Evolutionary conservation across 1,140 invertebrate genomes (phyloP).

Genomic region (Euglossa dilemma): DNA sequence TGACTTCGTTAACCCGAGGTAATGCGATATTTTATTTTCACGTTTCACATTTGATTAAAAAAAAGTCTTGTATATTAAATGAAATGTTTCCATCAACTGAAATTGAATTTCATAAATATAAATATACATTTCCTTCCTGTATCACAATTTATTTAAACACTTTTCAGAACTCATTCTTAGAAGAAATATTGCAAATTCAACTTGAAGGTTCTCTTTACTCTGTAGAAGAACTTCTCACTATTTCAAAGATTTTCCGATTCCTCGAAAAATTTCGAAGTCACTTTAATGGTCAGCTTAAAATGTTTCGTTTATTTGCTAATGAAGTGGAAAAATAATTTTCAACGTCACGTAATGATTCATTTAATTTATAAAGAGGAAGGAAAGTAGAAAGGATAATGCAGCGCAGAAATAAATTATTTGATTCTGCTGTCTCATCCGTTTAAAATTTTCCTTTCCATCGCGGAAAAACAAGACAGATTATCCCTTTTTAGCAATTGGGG

Average conservation of each 20-base stretch:
- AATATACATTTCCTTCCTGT: background rate
- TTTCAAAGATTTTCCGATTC: background rate
- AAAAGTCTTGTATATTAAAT: background rate
- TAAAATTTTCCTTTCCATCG: background rate
- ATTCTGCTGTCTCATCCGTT: background rate
- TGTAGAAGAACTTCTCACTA: background rate
- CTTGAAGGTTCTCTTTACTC: background rate
- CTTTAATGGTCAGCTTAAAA: background rate
- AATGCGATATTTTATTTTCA: background rate
- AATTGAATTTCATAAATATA: background rate
- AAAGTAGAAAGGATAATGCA: background rate
- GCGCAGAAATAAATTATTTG: background rate
- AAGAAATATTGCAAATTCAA: background rate
- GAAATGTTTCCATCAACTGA: background rate
- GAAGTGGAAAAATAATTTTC: background rate
- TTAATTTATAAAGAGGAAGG: background rate
- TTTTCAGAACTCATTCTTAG: background rate
- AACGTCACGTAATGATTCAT: background rate
- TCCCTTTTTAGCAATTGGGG: slow-evolving; percentile 23
- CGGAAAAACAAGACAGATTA: slow-evolving; percentile 26
- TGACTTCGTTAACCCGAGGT: no score
- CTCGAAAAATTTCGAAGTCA: background rate
- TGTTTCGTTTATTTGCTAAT: background rate
- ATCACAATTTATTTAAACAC: background rate
- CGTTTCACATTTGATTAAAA: background rate